Conservation (phyloP, 2,113 vertebrate species). For the Rhynchomys soricoides region DNA sequence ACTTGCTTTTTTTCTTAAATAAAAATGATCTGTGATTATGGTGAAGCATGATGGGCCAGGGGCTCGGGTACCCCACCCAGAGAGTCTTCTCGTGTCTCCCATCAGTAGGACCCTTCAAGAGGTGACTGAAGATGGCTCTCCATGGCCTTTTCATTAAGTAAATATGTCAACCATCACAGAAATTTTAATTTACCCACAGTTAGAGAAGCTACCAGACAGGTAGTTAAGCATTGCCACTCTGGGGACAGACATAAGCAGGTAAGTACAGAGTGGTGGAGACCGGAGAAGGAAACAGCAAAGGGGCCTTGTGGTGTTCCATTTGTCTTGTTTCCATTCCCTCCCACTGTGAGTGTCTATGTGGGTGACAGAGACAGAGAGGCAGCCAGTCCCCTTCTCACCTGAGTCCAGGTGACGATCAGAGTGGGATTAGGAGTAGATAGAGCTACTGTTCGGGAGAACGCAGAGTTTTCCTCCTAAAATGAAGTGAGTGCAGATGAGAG, state of each 20-base stretch:
- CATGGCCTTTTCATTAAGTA: slow-evolving; percentile 47
- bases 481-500: not conserved
- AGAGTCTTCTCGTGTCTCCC: not conserved
- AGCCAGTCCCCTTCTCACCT: not conserved
- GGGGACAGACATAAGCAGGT: not conserved
- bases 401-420: not conserved
- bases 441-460: not conserved
- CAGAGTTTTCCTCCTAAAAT: not conserved
- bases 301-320: not conserved
- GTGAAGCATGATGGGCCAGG: slow-evolving; percentile 56
- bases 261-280: not conserved
- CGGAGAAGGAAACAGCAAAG: not conserved
- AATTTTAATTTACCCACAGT: slow-evolving; percentile 24
- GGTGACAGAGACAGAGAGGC: not conserved
- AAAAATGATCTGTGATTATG: slow-evolving; percentile 62
- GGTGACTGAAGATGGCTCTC: slow-evolving; percentile 74
- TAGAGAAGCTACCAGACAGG: slow-evolving; percentile 25
- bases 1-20: slow-evolving; percentile 45
- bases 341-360: not conserved
- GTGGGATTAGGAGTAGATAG: not conserved
- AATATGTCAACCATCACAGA: slow-evolving; percentile 53
- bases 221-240: not conserved
- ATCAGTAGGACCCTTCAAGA: not conserved
- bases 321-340: not conserved
- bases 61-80: not conserved